Base-by-base conservation (phyloP, 2,113 vertebrate genomes). In the Albula glossodonta region DNA sequence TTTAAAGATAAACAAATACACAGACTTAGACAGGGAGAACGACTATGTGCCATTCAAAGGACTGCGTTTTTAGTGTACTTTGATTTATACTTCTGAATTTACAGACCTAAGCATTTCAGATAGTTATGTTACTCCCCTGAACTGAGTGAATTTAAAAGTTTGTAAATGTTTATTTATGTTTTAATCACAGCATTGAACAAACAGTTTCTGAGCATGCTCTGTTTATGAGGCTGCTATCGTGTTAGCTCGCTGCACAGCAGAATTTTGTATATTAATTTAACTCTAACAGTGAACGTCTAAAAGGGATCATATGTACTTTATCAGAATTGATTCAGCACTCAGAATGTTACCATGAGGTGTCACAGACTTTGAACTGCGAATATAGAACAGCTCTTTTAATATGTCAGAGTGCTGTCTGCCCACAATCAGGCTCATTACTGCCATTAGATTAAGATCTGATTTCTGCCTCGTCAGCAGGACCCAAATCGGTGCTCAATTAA, bases 391-490 rank as follows among this genome's bases (percentile, higher is more conserved):
- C n/a, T 92, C 86, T 92, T 93, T 92, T 93, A 94, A 94, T 93
- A 93, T 88, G 89, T 84, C 88, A 87, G 86, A 92, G 92, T 92
- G 91, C 91, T 90, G 90, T 89, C 80, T 48, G 83, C 86, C 92
- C 89, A 93, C 92, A 93, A 90, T 94, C 89, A 88, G 89, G 88
- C 90, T 89, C 92, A 93, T 93, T 92, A 90, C 89, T 81, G 86
- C 91, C 90, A 94, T 94, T 92, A 93, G 90, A 93, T 93, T 93
- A 91, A 91, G 92, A 93, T 93, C 92, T 0, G 84, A 88, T 90
- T 92, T 92, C 93, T 93, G 92, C 92, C 88, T 87, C 90, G 91
- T 94, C 94, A 94, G 94, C 94, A 93, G 90, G 31, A 91, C 88
- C 86, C 22, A 52, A 90, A 93, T 93, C 48, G 92, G 90, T 91